A percentile compares a stretch with the other conserved stretches of the same genome.
Conservation (phyloP, 2,113 vertebrate genomes). For the Rattus norvegicus region DNA sequence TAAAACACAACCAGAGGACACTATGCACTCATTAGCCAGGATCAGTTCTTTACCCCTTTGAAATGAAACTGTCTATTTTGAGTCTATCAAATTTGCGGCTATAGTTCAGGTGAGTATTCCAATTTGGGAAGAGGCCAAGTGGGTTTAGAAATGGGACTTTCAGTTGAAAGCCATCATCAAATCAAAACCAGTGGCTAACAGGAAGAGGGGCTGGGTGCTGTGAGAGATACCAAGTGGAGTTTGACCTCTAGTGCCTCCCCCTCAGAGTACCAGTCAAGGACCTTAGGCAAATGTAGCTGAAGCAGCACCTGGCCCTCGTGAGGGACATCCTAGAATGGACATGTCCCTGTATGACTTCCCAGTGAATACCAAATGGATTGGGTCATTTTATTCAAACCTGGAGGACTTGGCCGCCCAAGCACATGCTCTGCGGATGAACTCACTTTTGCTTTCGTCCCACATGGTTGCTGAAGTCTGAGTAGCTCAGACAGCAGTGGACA, state of each 20-base stretch:
- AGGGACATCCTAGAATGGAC: conserved; percentile 77
- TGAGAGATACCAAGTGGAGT: neutral
- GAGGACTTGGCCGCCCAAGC: conserved; percentile 74
- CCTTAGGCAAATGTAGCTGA: conserved; percentile 62
- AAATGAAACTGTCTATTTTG: conserved; percentile 61
- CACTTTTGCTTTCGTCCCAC: conserved; percentile 75
- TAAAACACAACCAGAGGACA: conserved; percentile 66
- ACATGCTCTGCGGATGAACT: conserved; percentile 84
- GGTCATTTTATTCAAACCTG: conserved; percentile 81
- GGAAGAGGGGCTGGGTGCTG: neutral
- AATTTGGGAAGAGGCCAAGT: conserved; percentile 51
- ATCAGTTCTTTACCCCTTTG: conserved; percentile 25
- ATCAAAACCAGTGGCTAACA: neutral
- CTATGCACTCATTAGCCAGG: conserved; percentile 55
- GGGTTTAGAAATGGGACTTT: conserved; percentile 5
- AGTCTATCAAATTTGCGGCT: conserved; percentile 49
- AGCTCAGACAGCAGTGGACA: conserved; percentile 63
- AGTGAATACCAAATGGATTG: conserved; percentile 79
- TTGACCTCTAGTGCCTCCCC: neutral
- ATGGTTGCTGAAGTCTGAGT: conserved; percentile 72
- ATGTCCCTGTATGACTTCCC: conserved; percentile 80
- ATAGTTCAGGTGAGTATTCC: conserved; percentile 56
- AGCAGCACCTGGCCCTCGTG: conserved; percentile 65
- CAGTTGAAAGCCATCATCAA: conserved; percentile 4
- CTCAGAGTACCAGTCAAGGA: conserved; percentile 32